Conservation (phyloP, 2,888 invertebrate species). For the Leptinotarsa haldemani region DNA sequence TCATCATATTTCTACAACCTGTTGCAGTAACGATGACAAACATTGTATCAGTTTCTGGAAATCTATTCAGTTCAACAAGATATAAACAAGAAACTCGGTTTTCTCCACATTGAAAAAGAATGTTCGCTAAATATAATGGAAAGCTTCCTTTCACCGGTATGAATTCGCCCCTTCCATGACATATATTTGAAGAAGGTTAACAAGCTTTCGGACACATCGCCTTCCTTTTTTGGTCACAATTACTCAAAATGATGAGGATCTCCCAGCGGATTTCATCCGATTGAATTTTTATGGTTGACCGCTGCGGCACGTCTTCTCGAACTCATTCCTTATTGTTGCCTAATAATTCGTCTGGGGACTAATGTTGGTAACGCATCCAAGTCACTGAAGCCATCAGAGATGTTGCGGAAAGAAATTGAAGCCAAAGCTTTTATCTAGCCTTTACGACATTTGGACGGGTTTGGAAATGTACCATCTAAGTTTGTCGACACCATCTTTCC, state of each 20-base stretch:
- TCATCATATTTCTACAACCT: no score
- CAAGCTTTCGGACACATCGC: no score
- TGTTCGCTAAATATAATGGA: no score
- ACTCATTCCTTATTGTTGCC: constrained; percentile 10
- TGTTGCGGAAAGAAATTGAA: constrained; percentile 18
- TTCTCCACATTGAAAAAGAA: no score
- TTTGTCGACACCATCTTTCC: not conserved
- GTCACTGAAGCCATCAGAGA: constrained; percentile 34
- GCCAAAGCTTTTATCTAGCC: not conserved
- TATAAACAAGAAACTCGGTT: no score
- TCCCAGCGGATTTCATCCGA: not conserved
- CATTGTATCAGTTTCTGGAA: no score
- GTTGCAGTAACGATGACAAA: no score
- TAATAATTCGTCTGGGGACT: constrained; percentile 17
- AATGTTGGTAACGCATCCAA: constrained; percentile 26
- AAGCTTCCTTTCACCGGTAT: no score
- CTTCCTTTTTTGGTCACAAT: not conserved
- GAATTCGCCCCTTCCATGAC: no score
- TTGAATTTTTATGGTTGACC: constrained; percentile 4
- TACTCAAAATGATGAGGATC: not conserved
- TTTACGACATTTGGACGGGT: not conserved
- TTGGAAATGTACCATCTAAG: not conserved
- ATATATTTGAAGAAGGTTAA: no score
- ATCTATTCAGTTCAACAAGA: no score
- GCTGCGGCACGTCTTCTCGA: not conserved